Conservation (phyloP, 1,140 invertebrate genomes). For the Pseudachorutes palmiensis region DNA sequence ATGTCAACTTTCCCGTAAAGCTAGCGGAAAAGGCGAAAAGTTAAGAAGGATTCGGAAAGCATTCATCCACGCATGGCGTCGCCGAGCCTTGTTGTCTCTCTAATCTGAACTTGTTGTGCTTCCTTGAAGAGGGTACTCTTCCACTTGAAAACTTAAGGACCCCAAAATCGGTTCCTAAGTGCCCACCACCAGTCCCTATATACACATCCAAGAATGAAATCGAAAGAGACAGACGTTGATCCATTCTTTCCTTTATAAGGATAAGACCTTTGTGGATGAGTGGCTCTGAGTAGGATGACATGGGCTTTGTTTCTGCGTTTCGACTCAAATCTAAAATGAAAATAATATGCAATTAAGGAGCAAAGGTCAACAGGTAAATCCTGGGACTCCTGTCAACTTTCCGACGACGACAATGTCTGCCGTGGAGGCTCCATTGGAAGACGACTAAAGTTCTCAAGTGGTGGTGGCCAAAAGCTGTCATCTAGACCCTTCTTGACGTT, state of each 20-base stretch:
- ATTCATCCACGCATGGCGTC: background rate
- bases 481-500: background rate
- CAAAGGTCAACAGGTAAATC: background rate
- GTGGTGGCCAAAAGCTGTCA: no score
- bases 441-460: no score
- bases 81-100: background rate
- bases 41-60: no score
- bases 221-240: background rate
- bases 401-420: no score
- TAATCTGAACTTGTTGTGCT: background rate
- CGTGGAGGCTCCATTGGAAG: no score
- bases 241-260: no score
- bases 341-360: background rate
- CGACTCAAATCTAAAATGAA: background rate
- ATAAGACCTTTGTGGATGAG: no score
- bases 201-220: background rate
- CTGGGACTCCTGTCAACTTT: background rate
- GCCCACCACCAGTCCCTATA: no score
- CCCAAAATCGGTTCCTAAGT: constrained; percentile 2
- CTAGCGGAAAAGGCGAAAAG: background rate
- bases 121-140: background rate
- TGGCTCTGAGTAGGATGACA: background rate
- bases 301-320: background rate
- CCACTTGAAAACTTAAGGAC: background rate
- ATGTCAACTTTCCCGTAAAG: no score